Base-by-base conservation (phyloP, 2,888 invertebrate species). In the Tetranychus truncatus region DNA sequence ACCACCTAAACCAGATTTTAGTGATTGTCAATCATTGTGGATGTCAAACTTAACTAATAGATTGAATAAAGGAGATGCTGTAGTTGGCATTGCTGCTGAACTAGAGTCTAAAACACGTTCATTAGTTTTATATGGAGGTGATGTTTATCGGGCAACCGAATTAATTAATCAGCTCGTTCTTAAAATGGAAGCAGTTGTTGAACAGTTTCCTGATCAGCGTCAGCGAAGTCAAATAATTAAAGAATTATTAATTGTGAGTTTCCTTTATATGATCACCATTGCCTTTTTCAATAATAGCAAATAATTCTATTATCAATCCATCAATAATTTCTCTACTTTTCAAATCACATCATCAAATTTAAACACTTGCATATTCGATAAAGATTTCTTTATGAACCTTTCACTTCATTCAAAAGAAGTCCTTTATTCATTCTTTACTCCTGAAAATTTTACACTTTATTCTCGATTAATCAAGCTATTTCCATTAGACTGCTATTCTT, bases 51-150 rank as follows among this genome's bases (percentile, higher is more conserved):
- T 77, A 15, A 74, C 73, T 8, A 65, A 20, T 11, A 66, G 76
- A 15, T 45, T 77, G n/a, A 76, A 76, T 3, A 72, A 77, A 45
- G 76, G 76, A 15, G 79, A 80, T n/a, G 76, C 79, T 6, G 76
- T 80, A n/a, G 78, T 79, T 44, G 75, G 76, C 45, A 76, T 82
- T 18, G 80, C 81, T 20, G 79, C 79, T 18, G 80, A 81, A 21
- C 78, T 82, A 72, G 80, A 79, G 15, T 75, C 78, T 71, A 77
- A 78, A 69, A 79, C 81, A 34, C 78, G 77, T 65, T 76, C 77
- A 45, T 78, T 80, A 75, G 77, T 77, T 44, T 55, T 80, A 66
- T 79, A 77, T 71, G 80, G 80, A 4, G 80, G 79, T 20, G 80
- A 81, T 76, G 76, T 79, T 73, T 74, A 78, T 1, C 75, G 76